These are phyloP conservation scores for Astyanax mexicanus DNA, from an alignment of 2,797 vertebrate species.

Conservation along the genomic window DNA sequence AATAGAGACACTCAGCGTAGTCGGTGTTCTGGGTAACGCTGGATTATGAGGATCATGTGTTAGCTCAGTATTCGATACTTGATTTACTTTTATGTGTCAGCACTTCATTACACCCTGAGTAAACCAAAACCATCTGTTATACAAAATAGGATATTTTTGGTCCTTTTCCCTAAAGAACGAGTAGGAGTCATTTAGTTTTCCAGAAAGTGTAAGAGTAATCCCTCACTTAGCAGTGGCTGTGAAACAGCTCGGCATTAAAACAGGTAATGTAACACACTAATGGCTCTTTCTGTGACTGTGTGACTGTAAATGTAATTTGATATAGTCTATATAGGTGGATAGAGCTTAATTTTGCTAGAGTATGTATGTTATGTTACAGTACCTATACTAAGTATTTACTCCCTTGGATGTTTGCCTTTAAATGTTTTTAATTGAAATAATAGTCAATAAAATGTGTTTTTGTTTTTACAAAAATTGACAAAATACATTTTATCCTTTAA, in stretches of 20 bases:
- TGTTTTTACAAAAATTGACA: too few relatives aligned
- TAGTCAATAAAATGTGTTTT: too few relatives aligned
- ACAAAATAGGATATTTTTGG: conserved; percentile 32
- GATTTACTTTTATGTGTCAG: conserved; percentile 60
- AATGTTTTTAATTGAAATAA: too few relatives aligned
- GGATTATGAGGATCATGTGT: conserved; percentile 69
- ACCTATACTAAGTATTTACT: too few relatives aligned
- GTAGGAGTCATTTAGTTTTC: conserved; percentile 24
- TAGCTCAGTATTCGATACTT: conserved; percentile 52
- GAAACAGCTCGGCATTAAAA: not conserved
- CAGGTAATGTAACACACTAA: too few relatives aligned
- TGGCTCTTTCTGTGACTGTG: not conserved
- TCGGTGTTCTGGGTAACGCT: conserved; percentile 56
- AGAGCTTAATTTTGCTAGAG: too few relatives aligned
- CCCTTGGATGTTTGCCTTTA: too few relatives aligned
- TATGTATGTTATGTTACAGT: too few relatives aligned
- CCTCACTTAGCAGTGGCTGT: conserved; percentile 14
- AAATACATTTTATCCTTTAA: too few relatives aligned
- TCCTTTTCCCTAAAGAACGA: conserved; percentile 25
- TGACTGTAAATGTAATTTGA: not conserved
- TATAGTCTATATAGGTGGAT: too few relatives aligned
- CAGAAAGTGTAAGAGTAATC: conserved; percentile 21
- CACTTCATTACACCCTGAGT: conserved; percentile 57
- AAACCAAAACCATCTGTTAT: conserved; percentile 60
- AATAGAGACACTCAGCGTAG: conserved; percentile 52